phyloP scores from a whole-genome alignment of 1,140 invertebrate species.

The Musca domestica region DNA sequence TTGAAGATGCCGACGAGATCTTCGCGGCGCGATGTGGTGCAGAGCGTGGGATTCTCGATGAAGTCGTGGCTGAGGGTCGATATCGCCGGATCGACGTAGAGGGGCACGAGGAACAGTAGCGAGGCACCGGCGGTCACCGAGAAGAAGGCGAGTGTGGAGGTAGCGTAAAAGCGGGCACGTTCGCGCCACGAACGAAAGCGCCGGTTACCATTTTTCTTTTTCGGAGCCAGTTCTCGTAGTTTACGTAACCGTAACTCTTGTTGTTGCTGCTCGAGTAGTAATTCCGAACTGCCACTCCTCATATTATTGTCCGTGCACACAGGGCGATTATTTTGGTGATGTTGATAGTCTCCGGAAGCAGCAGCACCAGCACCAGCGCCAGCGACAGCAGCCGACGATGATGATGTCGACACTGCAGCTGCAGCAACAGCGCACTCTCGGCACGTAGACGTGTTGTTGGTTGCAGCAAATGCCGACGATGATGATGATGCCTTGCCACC shows the following conservation, averaged over 20 bases:
- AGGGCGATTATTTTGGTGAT: slow-evolving; percentile 33
- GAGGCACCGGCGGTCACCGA: slow-evolving; percentile 79
- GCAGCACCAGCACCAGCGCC: slow-evolving; percentile 16
- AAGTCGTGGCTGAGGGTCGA: slow-evolving; percentile 83
- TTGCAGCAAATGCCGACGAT: neutral
- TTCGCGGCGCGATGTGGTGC: slow-evolving; percentile 73
- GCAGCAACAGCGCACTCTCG: slow-evolving; percentile 7
- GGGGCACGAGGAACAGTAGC: slow-evolving; percentile 79
- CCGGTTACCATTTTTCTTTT: slow-evolving; percentile 59
- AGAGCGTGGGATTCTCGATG: slow-evolving; percentile 72
- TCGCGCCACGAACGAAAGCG: slow-evolving; percentile 70
- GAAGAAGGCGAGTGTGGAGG: slow-evolving; percentile 72
- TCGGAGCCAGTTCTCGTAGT: slow-evolving; percentile 64
- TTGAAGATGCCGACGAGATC: slow-evolving; percentile 75
- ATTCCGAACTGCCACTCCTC: slow-evolving; percentile 81
- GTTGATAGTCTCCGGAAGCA: neutral
- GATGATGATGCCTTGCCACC: slow-evolving; percentile 7
- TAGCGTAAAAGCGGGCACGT: slow-evolving; percentile 74
- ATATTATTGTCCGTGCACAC: slow-evolving; percentile 63
- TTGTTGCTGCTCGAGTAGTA: slow-evolving; percentile 73
- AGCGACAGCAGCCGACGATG: slow-evolving; percentile 28
- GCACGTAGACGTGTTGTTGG: slow-evolving; percentile 6
- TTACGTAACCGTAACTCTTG: slow-evolving; percentile 69
- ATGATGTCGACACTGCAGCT: neutral
- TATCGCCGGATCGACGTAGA: slow-evolving; percentile 87